These are phyloP conservation scores for Hermaeophaga mercurialis DNA, from an alignment of 2,888 invertebrate species.

Conservation along the genomic window DNA sequence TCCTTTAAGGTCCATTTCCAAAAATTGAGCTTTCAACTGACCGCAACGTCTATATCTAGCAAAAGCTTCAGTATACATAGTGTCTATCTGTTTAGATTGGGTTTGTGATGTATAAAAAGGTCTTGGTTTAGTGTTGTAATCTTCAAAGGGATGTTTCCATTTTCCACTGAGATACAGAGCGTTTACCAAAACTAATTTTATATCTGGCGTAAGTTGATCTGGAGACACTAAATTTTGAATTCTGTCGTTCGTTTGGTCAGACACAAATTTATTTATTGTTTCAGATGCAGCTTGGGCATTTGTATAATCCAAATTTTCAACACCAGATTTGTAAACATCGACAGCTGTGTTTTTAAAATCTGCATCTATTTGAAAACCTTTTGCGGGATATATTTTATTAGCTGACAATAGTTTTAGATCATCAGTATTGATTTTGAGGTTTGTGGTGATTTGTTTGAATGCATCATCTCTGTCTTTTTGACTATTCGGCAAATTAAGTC, in stretches of 20 bases:
- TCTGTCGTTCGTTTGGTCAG: constrained; percentile 47
- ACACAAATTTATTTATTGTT: constrained; percentile 51
- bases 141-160: constrained; percentile 41
- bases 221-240: constrained; percentile 45
- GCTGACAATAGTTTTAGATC: constrained; percentile 41
- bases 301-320: constrained; percentile 56
- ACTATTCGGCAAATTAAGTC: constrained; percentile 33
- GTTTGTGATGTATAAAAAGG: constrained; percentile 39
- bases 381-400: constrained; percentile 66
- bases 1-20: constrained; percentile 43
- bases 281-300: constrained; percentile 36
- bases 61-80: constrained; percentile 40
- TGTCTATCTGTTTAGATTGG: constrained; percentile 39
- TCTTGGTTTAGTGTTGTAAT: constrained; percentile 31
- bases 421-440: constrained; percentile 30
- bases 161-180: constrained; percentile 48
- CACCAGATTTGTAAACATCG: constrained; percentile 66
- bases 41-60: constrained; percentile 37
- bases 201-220: constrained; percentile 34
- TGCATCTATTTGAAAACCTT: constrained; percentile 49
- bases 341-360: constrained; percentile 12
- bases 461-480: constrained; percentile 33
- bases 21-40: constrained; percentile 42
- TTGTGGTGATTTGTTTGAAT: constrained; percentile 27
- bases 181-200: constrained; percentile 47